Base-by-base conservation (phyloP, 1,140 invertebrate genomes). In the Agrilus planipennis region DNA sequence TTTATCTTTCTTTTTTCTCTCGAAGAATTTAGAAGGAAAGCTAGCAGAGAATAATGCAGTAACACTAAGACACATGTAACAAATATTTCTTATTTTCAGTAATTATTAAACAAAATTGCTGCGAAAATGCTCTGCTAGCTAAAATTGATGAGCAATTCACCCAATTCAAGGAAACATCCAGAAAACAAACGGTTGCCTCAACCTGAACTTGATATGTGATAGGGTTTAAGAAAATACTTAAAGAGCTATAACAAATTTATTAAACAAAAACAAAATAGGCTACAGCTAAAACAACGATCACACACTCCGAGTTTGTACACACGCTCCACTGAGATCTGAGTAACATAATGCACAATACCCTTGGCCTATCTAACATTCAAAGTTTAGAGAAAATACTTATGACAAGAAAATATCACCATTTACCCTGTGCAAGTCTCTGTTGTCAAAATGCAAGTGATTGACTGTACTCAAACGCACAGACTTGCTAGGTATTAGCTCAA, bases 341-440 rank as follows among this genome's bases (percentile, higher is more conserved):
- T 57, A 51, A 52, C 54, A 53, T 61, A 61, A 61, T 58, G 57
- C 57, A 58, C 57, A 51, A 58, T 54, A 57, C 60, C 53, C 55
- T 58, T 53, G 57, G 57, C 57, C 55, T 62, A 61, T 49, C 58
- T 61, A 62, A 62, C 60, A 62, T 60, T 60, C 54, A 61, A 60
- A 60, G 53, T 60, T 62, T 58, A 60, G 57, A 61, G 57, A 61
- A 62, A 61, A 62, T 62, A 62, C 55, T 62, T 60, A 62, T 60
- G 57, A 61, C 55, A 62, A 62, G 59, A 62, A 60, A 60, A 60
- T 62, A 62, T 62, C 60, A 62, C 60, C 60, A 60, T 62, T 62
- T 62, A 62, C 60, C 60, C 60, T 62, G 60, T 62, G 60, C 60
- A 62, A 62, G 60, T 62, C 60, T 58, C 58, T 61, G 55, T 58